Percentiles rank a stretch among this genome's conserved stretches.
Conservation (phyloP, 2,797 vertebrate species). For the Cyprinella venusta region DNA sequence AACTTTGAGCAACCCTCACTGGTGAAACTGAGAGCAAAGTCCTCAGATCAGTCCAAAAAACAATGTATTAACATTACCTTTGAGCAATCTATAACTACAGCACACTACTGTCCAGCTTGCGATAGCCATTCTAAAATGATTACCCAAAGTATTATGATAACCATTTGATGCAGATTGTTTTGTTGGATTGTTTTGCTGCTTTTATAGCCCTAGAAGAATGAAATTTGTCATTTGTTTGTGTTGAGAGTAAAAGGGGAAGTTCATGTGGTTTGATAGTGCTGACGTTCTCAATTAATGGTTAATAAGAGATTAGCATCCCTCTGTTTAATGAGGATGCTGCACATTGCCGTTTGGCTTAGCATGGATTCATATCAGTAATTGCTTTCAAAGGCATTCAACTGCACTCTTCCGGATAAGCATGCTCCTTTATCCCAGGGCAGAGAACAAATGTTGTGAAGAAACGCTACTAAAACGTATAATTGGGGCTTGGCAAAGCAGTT, state of each 20-base stretch:
- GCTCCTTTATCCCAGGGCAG: conserved; percentile 54
- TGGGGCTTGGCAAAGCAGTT: conserved; percentile 64
- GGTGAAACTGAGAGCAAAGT: conserved; percentile 68
- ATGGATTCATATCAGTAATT: conserved; percentile 57
- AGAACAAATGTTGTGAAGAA: conserved; percentile 56
- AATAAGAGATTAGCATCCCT: conserved; percentile 65
- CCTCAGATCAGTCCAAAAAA: conserved; percentile 67
- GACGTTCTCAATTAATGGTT: conserved; percentile 64
- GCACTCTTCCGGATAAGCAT: conserved; percentile 59
- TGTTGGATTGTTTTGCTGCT: not conserved
- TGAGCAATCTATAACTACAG: not conserved
- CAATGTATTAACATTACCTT: conserved; percentile 2
- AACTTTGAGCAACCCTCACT: conserved; percentile 66
- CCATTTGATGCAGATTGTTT: conserved; percentile 18
- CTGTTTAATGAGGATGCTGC: conserved; percentile 63
- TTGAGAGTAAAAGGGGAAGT: conserved; percentile 60
- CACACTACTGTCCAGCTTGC: conserved; percentile 58
- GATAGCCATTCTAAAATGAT: conserved; percentile 44
- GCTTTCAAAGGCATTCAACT: conserved; percentile 61
- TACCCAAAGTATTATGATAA: conserved; percentile 29
- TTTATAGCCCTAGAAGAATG: conserved; percentile 25
- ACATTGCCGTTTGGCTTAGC: conserved; percentile 66
- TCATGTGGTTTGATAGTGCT: conserved; percentile 71
- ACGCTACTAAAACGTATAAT: conserved; percentile 71
- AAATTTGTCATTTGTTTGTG: conserved; percentile 63